A percentile compares a stretch with the other conserved stretches of the same genome.
Evolutionary conservation across 2,888 invertebrate species (phyloP).

Genomic region (Gymnoscelis rufifasciata): DNA sequence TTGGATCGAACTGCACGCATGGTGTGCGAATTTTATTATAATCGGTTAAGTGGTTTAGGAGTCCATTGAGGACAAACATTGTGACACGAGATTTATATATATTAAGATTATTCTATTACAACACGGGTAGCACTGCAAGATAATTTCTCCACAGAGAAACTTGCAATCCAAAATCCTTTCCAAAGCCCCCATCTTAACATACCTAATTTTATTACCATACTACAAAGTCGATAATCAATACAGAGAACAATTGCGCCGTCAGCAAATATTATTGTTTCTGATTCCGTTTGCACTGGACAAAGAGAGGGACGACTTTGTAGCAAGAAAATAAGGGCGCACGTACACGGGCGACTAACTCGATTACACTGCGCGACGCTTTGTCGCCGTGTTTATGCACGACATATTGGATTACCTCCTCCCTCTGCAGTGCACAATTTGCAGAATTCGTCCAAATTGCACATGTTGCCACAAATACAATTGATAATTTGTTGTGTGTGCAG

Average conservation of each 20-base stretch:
- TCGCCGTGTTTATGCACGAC: constrained; percentile 52
- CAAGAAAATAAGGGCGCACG: constrained; percentile 1
- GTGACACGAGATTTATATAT: too few relatives aligned
- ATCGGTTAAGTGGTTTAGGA: too few relatives aligned
- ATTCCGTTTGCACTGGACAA: neutral
- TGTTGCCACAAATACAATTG: constrained; percentile 28
- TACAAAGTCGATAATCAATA: too few relatives aligned
- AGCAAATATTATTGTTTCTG: neutral
- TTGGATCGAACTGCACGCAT: too few relatives aligned
- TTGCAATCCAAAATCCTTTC: too few relatives aligned
- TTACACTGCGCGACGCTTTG: constrained; percentile 32
- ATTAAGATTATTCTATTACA: too few relatives aligned
- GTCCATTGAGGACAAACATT: too few relatives aligned
- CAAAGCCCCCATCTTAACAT: too few relatives aligned
- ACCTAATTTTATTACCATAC: too few relatives aligned
- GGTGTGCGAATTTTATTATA: too few relatives aligned
- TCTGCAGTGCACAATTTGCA: constrained; percentile 21
- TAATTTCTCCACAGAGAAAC: too few relatives aligned
- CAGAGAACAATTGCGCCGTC: neutral
- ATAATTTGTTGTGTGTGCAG: constrained; percentile 25
- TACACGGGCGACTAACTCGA: constrained; percentile 14
- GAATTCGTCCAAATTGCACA: constrained; percentile 20
- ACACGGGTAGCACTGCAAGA: too few relatives aligned
- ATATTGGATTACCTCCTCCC: constrained; percentile 54
- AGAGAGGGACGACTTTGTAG: constrained; percentile 1